Evolutionary conservation across 2,888 invertebrate genomes (phyloP).

Genomic region (Chydorus sphaericus): DNA sequence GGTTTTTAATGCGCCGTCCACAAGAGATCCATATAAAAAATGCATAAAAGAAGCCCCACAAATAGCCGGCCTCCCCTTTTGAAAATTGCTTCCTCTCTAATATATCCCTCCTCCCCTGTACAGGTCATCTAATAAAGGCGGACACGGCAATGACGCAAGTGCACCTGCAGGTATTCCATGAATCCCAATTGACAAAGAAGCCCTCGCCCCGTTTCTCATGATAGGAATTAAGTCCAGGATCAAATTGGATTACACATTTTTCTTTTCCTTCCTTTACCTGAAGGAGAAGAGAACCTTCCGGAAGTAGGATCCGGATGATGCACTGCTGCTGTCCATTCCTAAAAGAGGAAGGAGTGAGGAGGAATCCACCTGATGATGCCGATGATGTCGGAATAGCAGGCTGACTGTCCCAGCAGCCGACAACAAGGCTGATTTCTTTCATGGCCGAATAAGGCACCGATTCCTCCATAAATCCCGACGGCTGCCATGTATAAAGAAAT

Average conservation of each 20-base stretch:
- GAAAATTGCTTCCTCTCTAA: no score
- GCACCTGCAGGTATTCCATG: no score
- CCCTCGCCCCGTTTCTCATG: not conserved
- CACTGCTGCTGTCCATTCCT: conserved; percentile 66
- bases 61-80: no score
- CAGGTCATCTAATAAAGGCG: no score
- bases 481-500: no score
- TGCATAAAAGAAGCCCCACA: no score
- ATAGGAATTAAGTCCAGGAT: not conserved
- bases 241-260: not conserved
- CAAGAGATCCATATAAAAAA: no score
- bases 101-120: no score
- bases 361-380: not conserved
- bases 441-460: conserved; percentile 54
- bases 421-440: conserved; percentile 60
- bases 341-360: conserved; percentile 32
- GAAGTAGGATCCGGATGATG: conserved; percentile 56
- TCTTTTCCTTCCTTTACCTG: conserved; percentile 35
- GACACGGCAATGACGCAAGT: no score
- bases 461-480: conserved; percentile 46
- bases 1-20: no score
- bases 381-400: not conserved
- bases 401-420: conserved; percentile 37
- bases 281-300: conserved; percentile 54
- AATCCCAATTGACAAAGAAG: no score